Evolutionary conservation across 2,113 vertebrate genomes (phyloP).

Genomic region (Vombatus ursinus): DNA sequence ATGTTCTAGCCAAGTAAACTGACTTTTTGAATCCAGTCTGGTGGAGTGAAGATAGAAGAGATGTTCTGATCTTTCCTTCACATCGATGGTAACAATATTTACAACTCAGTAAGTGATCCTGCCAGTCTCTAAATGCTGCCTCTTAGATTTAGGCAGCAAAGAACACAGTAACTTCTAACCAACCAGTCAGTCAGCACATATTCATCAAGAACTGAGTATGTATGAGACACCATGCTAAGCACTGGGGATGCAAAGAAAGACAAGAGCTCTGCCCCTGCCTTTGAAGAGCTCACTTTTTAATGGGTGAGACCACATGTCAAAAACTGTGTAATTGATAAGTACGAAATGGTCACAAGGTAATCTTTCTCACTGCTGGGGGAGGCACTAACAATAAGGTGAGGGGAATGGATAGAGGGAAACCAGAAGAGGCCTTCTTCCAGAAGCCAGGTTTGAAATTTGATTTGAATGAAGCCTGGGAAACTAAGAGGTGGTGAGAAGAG

Average conservation of each 20-base stretch:
- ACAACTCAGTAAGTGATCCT: not conserved
- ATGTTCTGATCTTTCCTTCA: not conserved
- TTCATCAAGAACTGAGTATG: not conserved
- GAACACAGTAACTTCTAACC: not conserved
- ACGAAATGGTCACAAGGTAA: not conserved
- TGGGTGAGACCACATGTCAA: not conserved
- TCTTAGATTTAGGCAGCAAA: not conserved
- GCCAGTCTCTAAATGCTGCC: not conserved
- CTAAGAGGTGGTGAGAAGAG: not conserved
- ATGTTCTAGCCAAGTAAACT: not conserved
- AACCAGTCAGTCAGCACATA: not conserved
- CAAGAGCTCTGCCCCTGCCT: not conserved
- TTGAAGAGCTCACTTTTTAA: not conserved
- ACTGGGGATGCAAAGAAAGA: not conserved
- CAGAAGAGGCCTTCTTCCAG: not conserved
- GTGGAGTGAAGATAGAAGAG: not conserved
- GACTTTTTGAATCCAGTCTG: not conserved
- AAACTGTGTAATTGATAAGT: not conserved
- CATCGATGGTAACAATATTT: not conserved
- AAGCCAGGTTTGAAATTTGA: not conserved
- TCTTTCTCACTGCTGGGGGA: not conserved
- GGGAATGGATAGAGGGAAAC: not conserved
- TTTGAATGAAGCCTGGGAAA: not conserved
- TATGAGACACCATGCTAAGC: not conserved
- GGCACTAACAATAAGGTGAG: not conserved